Evolutionary conservation across 2,797 vertebrate species (phyloP), one percentile per base, ranked within the genome.

Genomic region (Mus minutoides): DNA sequence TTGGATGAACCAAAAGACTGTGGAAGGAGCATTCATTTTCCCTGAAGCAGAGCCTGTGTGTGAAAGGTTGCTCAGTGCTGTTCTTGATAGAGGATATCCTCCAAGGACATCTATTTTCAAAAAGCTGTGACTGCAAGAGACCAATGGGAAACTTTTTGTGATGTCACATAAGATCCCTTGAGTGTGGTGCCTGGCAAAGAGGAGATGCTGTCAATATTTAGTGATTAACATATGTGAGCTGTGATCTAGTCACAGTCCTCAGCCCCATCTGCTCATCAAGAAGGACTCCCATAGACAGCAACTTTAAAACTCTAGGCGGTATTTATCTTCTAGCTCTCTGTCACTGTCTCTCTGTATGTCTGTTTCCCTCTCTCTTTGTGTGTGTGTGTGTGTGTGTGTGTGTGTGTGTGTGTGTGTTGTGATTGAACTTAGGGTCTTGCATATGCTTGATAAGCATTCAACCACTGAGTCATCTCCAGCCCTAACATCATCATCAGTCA

Each of bases 21-120:
- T 62, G 37, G 56, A 2, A 71, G 9, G 88, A 82, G 43, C 52
- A 40, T 79, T 91, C 91, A 76, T 80, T 95, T 94, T 89, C 49
- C 67, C 29, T 0, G 3, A 88, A 93, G 54, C 67, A 40, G 62
- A 80, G 49, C 54, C 58, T 75, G 16, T 60, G 29, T 95, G 13
- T 49, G 49, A 84, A 88, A 82, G 40, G 8, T 62, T 82, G n/a
- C 9, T 86, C 14, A 16, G 10, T 26, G 16, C 46, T 75, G 34
- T n/a, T 90, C 69, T 79, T 83, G 80, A 31, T 80, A 43, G 31
- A 67, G 24, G 24, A 34, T 34, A 37, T 71, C 52, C 56, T 91
- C 29, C 1, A 3, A 43, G 34, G 37, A n/a, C 79, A 56, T 88
- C 22, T 75, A 77, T 75, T 29, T 84, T 84, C 91, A 56, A 83